Percentiles rank a stretch among this genome's conserved stretches.
phyloP scores from a whole-genome alignment of 2,797 vertebrate species.

The Gambusia yucatana region DNA sequence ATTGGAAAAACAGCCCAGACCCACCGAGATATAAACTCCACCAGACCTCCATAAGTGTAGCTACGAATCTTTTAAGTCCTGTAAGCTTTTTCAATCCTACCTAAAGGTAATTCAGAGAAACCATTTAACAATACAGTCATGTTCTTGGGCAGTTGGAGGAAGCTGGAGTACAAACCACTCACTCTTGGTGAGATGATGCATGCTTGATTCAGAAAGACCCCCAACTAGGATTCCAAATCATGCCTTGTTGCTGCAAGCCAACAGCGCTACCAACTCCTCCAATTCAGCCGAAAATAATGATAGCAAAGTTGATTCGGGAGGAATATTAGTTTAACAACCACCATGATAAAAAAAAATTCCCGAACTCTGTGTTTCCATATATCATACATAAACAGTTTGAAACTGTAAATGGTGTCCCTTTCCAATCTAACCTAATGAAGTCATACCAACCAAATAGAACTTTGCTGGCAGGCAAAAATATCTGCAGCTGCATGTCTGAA shows the following conservation, averaged over 20 bases:
- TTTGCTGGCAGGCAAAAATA: background rate
- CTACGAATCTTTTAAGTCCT: background rate
- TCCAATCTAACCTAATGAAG: background rate
- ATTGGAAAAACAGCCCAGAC: background rate
- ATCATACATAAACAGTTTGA: background rate
- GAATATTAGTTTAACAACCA: background rate
- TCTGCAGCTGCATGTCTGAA: background rate
- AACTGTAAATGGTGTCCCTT: background rate
- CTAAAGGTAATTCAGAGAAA: background rate
- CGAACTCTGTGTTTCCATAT: background rate
- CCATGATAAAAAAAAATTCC: background rate
- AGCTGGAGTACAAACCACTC: background rate
- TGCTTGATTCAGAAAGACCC: background rate
- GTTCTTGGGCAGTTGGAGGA: background rate
- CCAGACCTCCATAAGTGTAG: background rate
- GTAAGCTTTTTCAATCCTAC: background rate
- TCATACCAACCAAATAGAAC: background rate
- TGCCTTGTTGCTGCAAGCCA: background rate
- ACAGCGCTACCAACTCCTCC: background rate
- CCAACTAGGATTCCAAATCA: background rate
- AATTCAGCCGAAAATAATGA: background rate
- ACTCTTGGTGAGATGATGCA: background rate
- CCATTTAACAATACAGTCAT: background rate
- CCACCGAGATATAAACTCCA: background rate
- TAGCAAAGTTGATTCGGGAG: background rate